A percentile compares a stretch with the other conserved stretches of the same genome.
Evolutionary conservation across 1,140 invertebrate genomes (phyloP).

Genomic region (Adelges cooleyi): DNA sequence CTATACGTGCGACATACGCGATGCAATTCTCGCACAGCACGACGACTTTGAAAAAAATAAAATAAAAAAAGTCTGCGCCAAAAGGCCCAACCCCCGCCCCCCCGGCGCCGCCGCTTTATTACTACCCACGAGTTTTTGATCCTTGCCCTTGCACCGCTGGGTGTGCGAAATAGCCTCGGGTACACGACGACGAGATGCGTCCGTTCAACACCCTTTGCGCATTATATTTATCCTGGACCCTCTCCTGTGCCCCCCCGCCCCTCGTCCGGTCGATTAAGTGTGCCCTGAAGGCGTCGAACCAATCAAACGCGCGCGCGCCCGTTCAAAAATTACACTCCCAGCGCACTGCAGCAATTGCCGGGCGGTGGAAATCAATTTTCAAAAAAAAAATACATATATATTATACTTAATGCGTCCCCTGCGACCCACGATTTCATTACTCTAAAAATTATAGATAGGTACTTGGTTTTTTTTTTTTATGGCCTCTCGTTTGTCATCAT

Average conservation of each 20-base stretch:
- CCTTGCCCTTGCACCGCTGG: neutral
- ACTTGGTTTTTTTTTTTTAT: too few species aligned
- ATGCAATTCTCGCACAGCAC: slow-evolving; percentile 23
- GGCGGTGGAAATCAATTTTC: slow-evolving; percentile 6
- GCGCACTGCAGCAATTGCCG: neutral
- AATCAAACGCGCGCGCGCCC: slow-evolving; percentile 24
- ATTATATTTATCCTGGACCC: slow-evolving; percentile 1
- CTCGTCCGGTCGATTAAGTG: slow-evolving; percentile 15
- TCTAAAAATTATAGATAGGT: slow-evolving; percentile 1
- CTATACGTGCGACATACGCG: too few species aligned
- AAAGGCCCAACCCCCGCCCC: slow-evolving; percentile 3
- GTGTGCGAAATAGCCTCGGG: slow-evolving; percentile 13
- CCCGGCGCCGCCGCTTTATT: too few species aligned
- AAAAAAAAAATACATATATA: too few species aligned
- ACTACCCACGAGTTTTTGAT: slow-evolving; percentile 18
- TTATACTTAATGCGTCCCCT: slow-evolving; percentile 10
- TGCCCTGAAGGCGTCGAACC: slow-evolving; percentile 22
- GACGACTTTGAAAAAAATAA: slow-evolving; percentile 27
- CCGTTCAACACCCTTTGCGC: slow-evolving; percentile 17
- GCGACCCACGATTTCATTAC: neutral
- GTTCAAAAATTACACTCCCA: slow-evolving; percentile 26
- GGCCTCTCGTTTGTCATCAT: too few species aligned
- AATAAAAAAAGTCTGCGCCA: slow-evolving; percentile 28
- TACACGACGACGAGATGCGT: slow-evolving; percentile 13
- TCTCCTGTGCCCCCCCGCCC: slow-evolving; percentile 1